Percentiles rank a stretch among this genome's conserved stretches.
Conservation (phyloP, 2,888 invertebrate genomes). For the Polydrusus cervinus region DNA sequence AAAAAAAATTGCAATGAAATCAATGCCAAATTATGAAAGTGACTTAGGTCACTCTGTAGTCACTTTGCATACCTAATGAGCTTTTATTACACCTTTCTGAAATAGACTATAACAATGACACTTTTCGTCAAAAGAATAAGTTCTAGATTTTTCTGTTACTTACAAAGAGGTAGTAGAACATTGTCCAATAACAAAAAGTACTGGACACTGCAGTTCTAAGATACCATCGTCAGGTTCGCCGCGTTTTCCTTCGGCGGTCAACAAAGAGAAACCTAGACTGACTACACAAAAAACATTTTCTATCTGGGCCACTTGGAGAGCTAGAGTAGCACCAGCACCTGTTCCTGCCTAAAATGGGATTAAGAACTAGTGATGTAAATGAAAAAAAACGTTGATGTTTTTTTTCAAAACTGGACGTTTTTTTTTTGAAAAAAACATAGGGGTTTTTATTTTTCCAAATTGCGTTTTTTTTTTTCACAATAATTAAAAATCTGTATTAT, state of each 20-base stretch:
- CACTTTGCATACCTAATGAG: too few species aligned
- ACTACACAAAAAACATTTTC: slow-evolving; percentile 83
- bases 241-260: slow-evolving; percentile 80
- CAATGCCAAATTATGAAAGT: too few species aligned
- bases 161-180: slow-evolving; percentile 78
- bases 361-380: background rate
- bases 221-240: slow-evolving; percentile 86
- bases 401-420: too few species aligned
- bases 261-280: slow-evolving; percentile 85
- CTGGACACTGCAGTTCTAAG: slow-evolving; percentile 82
- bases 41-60: too few species aligned
- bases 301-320: slow-evolving; percentile 82
- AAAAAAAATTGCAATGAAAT: too few species aligned
- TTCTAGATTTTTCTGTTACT: slow-evolving; percentile 55
- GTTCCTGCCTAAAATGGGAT: slow-evolving; percentile 75
- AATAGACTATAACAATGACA: too few species aligned
- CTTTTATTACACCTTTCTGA: too few species aligned
- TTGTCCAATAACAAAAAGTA: slow-evolving; percentile 87
- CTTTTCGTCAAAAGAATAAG: too few species aligned
- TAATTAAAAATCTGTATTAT: too few species aligned
- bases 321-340: slow-evolving; percentile 83
- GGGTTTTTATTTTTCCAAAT: too few species aligned
- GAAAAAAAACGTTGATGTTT: background rate
- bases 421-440: too few species aligned
- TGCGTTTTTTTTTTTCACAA: too few species aligned